Evolutionary conservation across 2,797 vertebrate genomes (phyloP), one percentile per base, ranked within the genome.

Genomic region (Channallabes apus): DNA sequence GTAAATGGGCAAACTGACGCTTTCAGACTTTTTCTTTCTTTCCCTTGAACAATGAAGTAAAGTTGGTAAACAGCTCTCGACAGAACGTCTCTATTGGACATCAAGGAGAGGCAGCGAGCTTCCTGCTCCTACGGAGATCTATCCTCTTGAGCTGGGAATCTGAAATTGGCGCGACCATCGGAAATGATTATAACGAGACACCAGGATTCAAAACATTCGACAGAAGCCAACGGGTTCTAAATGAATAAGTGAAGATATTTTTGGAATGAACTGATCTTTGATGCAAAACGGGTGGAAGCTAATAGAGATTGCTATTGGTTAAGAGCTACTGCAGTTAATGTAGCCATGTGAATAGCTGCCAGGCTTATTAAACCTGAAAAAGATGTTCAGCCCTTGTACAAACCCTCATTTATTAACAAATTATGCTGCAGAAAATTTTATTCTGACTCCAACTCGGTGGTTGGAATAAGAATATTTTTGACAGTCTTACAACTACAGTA

Each of bases 401-500:
- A 29, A 67, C 59, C 32, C 59, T 51, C 73, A 78, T 91, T 90
- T 82, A 91, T 88, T 84, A 84, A 86, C 75, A 79, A 88, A 89
- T 85, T 86, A 84, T 86, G 90, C 69, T 56, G 35, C 87, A 88
- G 90, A 87, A 85, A 88, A 87, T 88, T 77, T 20, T 18, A 61
- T 18, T 61, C 22, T 61, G 17, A 35, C 8, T 86, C 58, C 73
- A 83, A 22, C 17, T 83, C 85, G 86, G 85, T 87, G 85, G 79
- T 85, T 82, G 27, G 46, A 82, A 67, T 75, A 82, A 62, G 24
- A 22, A 73, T 87, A 82, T 89, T 72, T 80, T 87, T 90, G 89
- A 91, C 90, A 87, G 83, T 76, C 86, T 84, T 86, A 89, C 88
- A 91, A 92, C 51, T 91, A 38, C 35, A 38, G 35, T 91, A 38